Base-by-base conservation (phyloP, 2,797 vertebrate species). In the Poecilia wingei region DNA sequence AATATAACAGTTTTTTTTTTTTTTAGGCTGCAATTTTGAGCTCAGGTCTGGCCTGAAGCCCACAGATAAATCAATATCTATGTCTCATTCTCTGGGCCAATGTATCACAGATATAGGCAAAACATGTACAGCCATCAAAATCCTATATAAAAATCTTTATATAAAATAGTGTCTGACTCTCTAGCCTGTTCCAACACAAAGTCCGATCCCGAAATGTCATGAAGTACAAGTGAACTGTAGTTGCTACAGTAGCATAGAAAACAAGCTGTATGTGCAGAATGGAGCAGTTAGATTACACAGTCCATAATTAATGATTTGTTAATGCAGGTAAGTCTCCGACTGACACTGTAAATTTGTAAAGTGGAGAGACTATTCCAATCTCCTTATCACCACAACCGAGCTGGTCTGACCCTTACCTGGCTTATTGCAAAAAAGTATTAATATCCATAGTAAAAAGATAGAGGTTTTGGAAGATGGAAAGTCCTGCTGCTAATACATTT, bases 381-480 rank as follows among this genome's bases (percentile, higher is more conserved):
- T 89, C 70, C 86, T 90, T 83, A 90, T 91, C 81, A 80, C 53
- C 70, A 43, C 49, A 84, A 82, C 43, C 83, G 83, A 91, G 75
- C 68, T 39, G 70, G 64, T 78, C 66, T 73, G 79, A 78, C 53
- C 73, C 71, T 84, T 82, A 49, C 83, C 76, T 85, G 75, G 64
- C 53, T 82, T 77, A 43, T 72, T 82, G 80, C 39, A 31, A 70
- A 31, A 80, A 87, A 80, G 74, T 84, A 88, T 90, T 83, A 91
- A 85, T 72, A 84, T 87, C 82, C 84, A 53, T 47, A 72, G 55
- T 43, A 88, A 87, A 87, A 57, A 78, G 88, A 88, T 92, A 86
- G 84, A 89, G 87, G 91, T 85, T 89, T 89, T 73, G 78, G 87
- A 83, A 87, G 87, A 91, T 92, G 79, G 86, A 92, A 70, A 90